Evolutionary conservation across 2,113 vertebrate species (phyloP), one percentile per base, ranked within the genome.

Genomic region (Crotalus helleri): DNA sequence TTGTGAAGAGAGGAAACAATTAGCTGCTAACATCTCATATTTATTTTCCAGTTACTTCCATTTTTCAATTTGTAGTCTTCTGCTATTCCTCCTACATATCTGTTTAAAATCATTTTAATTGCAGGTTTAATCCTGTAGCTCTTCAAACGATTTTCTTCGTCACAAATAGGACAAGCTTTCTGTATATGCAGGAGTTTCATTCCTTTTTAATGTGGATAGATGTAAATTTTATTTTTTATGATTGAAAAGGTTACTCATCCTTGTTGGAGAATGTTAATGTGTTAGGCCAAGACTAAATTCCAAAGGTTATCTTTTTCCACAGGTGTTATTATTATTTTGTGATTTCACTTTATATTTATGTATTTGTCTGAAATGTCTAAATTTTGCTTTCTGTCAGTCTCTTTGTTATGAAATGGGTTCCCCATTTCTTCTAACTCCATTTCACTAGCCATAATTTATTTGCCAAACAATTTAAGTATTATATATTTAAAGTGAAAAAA

Each of bases 1-100:
- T 96, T 94, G 94, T 94, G 90, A 94, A 96, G 96, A 97, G 95
- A 95, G 91, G 92, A 96, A 97, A 97, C 96, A 97, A 97, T 97
- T 97, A 97, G 94, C 96, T 96, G 94, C 90, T 4, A 96, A 97
- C 92, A 96, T 93, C 86, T 96, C 93, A 89, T 95, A 93, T 97
- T 97, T 97, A 96, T 97, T 97, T 97, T 97, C 92, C 95, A 94
- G 94, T 96, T 95, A 96, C 92, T 94, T 95, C 93, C 92, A 97
- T 93, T 97, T 97, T 97, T 95, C 95, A 94, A 92, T 97, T 96
- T 96, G 93, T 94, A 92, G 94, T 85, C 93, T 97, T 97, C 97
- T 97, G 64, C 94, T 97, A 97, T 97, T 95, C 97, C 88, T 96
- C 89, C 89, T 96, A 95, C 91, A 93, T 94, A 92, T 88, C 95